Evolutionary conservation across 1,140 invertebrate species (phyloP), one percentile per base, ranked within the genome.

Genomic region (Hyphantria cunea): DNA sequence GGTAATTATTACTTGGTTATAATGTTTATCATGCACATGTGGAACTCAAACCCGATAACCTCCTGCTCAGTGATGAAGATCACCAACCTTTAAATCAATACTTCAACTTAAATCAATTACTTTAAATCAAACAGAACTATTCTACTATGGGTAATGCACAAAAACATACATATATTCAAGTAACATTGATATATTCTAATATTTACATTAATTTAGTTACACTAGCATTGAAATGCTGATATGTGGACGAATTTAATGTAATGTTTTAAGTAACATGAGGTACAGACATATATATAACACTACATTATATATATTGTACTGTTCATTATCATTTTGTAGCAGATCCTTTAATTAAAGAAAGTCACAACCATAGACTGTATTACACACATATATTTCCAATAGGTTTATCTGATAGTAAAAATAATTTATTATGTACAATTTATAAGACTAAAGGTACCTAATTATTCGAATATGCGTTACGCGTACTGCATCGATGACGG

Each of bases 401-500:
- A 61, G 34, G 31, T 45, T 51, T 42, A 50, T 12, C 51, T n/a
- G 5, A 51, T 47, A 39, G 12, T 15, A 58, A 34, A 49, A 49
- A 64, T 64, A 63, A 41, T 64, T 51, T 51, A 62, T 13, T 62
- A 67, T 58, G 13, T 67, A 65, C 56, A 62, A 61, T 48, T 60
- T 48, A 34, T 47, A 49, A n/a, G 60, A 42, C 42, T 64, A 25
- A n/a, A n/a, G 17, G 17, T 25, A 25, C 17, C 17, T 25, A 25
- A 25, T 59, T 58, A 60, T 15, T 32, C 56, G 12, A 45, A 66
- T 11, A 56, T 45, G 25, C 15, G 39, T 75, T 81, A 89, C 25
- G 85, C 87, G 84, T 92, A 75, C 53, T 89, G 82, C 74, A 88
- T 84, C 13, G 83, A 67, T 7, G 79, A 67, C 11, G 95, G 95